phyloP scores from a whole-genome alignment of 2,888 invertebrate genomes.

The Ganaspis brasiliensis region DNA sequence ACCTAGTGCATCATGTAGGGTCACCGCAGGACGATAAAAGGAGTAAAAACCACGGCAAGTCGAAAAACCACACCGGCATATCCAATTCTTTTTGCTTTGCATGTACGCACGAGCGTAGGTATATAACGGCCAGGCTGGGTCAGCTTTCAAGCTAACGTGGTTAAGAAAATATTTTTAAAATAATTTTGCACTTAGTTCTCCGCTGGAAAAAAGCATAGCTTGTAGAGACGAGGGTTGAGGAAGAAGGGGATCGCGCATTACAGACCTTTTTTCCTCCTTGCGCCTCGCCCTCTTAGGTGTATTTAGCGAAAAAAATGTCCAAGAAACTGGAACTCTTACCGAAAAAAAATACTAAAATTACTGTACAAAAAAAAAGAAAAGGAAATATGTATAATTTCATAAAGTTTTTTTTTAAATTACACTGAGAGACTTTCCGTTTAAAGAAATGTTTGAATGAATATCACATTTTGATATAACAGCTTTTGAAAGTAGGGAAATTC shows the following conservation, averaged over 20 bases:
- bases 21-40: constrained; percentile 39
- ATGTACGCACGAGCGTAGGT: constrained; percentile 56
- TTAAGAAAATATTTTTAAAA: constrained; percentile 79
- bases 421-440: no score
- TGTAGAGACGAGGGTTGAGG: constrained; percentile 48
- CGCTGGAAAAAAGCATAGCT: constrained; percentile 59
- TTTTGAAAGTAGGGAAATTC: no score
- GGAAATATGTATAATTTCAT: no score
- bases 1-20: constrained; percentile 34
- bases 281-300: constrained; percentile 54
- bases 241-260: constrained; percentile 51
- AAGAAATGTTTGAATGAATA: no score
- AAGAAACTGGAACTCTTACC: constrained; percentile 25
- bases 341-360: no score
- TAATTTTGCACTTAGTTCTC: constrained; percentile 77
- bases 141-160: constrained; percentile 76
- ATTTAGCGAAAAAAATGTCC: constrained; percentile 52
- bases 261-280: constrained; percentile 51
- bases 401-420: no score
- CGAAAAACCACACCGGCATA: constrained; percentile 73
- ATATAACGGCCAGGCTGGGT: constrained; percentile 62
- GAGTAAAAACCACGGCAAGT: constrained; percentile 67
- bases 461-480: no score
- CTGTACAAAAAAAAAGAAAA: no score
- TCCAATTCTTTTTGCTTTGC: constrained; percentile 70